Base-by-base conservation (phyloP, 1,140 invertebrate species). In the Bombus confusus region DNA sequence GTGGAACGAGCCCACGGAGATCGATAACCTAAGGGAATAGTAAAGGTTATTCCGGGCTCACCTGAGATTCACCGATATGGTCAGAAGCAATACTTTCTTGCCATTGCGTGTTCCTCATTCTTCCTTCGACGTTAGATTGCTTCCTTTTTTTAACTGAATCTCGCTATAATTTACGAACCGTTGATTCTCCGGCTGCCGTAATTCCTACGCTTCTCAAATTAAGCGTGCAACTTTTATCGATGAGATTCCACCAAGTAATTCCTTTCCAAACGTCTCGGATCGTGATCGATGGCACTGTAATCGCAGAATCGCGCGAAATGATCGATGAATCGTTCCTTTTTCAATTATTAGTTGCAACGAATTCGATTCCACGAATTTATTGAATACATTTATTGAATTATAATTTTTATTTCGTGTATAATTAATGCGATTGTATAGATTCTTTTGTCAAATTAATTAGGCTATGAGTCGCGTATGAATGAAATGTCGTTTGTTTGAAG, bases 1-100 rank as follows among this genome's bases (percentile, higher is more conserved):
- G 69, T 81, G 73, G 80, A 85, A 87, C 73, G 85, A 69, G 80
- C n/a, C 73, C 31, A 41, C 39, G 69, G 68, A 86, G 84, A 83
- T 89, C 88, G 76, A 90, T 89, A 90, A 89, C 86, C 88, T 75
- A 41, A 47, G 74, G 73, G 86, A 87, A 77, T 68, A 73, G 80
- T 73, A 78, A 87, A 90, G 80, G 84, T 89, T 90, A 88, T 84
- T 89, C 72, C 59, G 57, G 12, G 8, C 18, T 68, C 64, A 81
- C 78, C 86, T 66, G 66, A 86, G 80, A 89, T 89, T 86, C 85
- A 39, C 80, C 75, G 84, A 83, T 88, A 86, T 31, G 72, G 85
- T 64, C 74, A n/a, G 34, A 75, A 52, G 59, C 69, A 80, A 69
- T 89, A 71, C 79, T 83, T 78, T 64, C 68, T 75, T 72, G 22